A percentile compares a stretch with the other conserved stretches of the same genome.
These are phyloP conservation scores for Drosophila serrata DNA, from an alignment of 1,140 invertebrate genomes.

Conservation along the genomic window DNA sequence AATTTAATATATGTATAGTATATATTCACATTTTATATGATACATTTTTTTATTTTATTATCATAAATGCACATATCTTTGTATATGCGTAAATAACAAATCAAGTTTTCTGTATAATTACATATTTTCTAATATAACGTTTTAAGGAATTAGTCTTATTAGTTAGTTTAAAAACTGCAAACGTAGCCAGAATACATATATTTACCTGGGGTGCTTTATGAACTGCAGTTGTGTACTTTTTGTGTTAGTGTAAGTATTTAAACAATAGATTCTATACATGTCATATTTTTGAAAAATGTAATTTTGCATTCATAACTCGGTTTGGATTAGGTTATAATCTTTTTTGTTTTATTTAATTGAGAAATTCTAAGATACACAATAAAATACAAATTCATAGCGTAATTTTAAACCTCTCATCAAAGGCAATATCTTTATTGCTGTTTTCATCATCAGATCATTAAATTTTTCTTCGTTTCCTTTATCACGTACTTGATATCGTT, in stretches of 20 bases:
- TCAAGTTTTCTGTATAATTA: background rate
- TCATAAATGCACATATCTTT: background rate
- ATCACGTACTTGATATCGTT: slow-evolving; percentile 48
- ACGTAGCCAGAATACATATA: background rate
- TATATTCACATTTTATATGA: too few relatives aligned
- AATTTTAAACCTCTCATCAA: background rate
- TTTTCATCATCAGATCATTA: slow-evolving; percentile 73
- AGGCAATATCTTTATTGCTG: slow-evolving; percentile 67
- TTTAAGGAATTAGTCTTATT: background rate
- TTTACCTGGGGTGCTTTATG: background rate
- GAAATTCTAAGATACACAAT: background rate
- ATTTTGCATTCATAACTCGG: background rate
- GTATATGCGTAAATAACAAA: background rate
- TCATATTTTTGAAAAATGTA: background rate
- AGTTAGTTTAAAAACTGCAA: background rate
- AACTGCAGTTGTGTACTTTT: background rate
- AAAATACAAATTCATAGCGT: slow-evolving; percentile 2
- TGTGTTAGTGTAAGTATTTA: background rate
- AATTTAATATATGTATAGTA: too few relatives aligned
- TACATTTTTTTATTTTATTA: too few relatives aligned
- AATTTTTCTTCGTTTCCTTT: slow-evolving; percentile 68
- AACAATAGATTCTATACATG: background rate
- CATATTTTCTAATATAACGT: background rate
- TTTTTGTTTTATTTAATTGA: background rate
- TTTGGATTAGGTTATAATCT: too few relatives aligned